Evolutionary conservation across 2,888 invertebrate genomes (phyloP).

Genomic region (Chamaedrilus cognettii): DNA sequence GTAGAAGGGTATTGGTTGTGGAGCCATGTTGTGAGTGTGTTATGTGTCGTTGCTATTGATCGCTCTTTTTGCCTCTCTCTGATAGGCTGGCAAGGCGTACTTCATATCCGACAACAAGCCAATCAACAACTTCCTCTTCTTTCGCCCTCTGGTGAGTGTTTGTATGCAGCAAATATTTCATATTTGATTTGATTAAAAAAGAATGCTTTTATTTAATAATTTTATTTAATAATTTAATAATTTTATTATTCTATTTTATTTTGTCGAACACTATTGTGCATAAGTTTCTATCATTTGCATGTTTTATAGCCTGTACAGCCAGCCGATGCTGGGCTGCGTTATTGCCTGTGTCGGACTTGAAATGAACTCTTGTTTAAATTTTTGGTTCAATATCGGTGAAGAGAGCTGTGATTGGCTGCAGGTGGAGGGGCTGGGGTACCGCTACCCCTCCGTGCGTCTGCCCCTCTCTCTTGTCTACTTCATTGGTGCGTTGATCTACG

Average conservation of each 20-base stretch:
- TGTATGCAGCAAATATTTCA: too few relatives aligned
- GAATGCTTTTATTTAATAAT: background rate
- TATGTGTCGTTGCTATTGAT: background rate
- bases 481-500: constrained; percentile 49
- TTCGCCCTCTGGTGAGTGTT: constrained; percentile 57
- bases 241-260: constrained; percentile 1
- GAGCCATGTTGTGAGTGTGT: too few relatives aligned
- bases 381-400: too few relatives aligned
- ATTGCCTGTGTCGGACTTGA: too few relatives aligned
- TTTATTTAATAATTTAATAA: too few relatives aligned
- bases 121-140: constrained; percentile 59
- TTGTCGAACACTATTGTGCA: background rate
- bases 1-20: too few relatives aligned
- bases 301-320: too few relatives aligned
- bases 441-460: constrained; percentile 48
- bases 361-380: too few relatives aligned
- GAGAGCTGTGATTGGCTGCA: constrained; percentile 17
- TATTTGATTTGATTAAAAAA: background rate
- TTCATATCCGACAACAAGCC: constrained; percentile 61
- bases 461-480: constrained; percentile 54
- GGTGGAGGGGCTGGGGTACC: constrained; percentile 53
- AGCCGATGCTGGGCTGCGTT: too few relatives aligned
- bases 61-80: constrained; percentile 15
- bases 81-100: constrained; percentile 60
- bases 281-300: too few relatives aligned